Percentiles rank a stretch among this genome's conserved stretches.
These are phyloP conservation scores for Tragulus kanchil DNA, from an alignment of 2,113 vertebrate species.

Conservation along the genomic window DNA sequence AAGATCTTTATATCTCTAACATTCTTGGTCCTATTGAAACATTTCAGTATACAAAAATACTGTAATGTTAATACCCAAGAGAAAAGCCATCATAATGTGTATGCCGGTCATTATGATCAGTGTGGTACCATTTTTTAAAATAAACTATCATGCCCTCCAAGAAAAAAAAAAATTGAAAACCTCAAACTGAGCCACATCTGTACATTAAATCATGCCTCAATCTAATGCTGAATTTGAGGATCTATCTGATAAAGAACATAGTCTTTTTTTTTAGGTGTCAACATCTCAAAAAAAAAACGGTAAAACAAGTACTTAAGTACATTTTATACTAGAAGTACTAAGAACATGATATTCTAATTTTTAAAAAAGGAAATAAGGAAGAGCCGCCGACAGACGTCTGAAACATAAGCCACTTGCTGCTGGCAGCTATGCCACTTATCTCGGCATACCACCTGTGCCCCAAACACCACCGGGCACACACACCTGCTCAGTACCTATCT, in stretches of 20 bases:
- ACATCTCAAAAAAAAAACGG: neutral
- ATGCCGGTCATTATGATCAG: constrained; percentile 76
- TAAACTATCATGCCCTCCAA: constrained; percentile 87
- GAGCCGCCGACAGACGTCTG: neutral
- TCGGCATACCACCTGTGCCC: neutral
- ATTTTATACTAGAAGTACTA: neutral
- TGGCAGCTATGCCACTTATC: neutral
- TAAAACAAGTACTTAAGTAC: neutral
- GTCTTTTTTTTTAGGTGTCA: neutral
- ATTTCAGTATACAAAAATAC: constrained; percentile 80
- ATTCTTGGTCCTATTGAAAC: constrained; percentile 79
- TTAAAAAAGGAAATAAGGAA: neutral
- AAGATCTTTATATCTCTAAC: constrained; percentile 65
- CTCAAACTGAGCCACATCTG: constrained; percentile 13
- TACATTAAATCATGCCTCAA: neutral
- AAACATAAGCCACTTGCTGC: neutral
- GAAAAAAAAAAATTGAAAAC: neutral
- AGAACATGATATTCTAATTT: neutral
- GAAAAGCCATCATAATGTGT: constrained; percentile 84
- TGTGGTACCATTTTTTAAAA: constrained; percentile 86
- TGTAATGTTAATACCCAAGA: constrained; percentile 75
- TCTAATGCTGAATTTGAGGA: neutral
- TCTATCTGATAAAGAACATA: neutral
- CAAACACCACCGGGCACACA: neutral
- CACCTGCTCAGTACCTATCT: neutral